Percentiles rank a stretch among this genome's conserved stretches.
Conservation (phyloP, 2,113 vertebrate genomes). For the Tympanuchus pallidicinctus region DNA sequence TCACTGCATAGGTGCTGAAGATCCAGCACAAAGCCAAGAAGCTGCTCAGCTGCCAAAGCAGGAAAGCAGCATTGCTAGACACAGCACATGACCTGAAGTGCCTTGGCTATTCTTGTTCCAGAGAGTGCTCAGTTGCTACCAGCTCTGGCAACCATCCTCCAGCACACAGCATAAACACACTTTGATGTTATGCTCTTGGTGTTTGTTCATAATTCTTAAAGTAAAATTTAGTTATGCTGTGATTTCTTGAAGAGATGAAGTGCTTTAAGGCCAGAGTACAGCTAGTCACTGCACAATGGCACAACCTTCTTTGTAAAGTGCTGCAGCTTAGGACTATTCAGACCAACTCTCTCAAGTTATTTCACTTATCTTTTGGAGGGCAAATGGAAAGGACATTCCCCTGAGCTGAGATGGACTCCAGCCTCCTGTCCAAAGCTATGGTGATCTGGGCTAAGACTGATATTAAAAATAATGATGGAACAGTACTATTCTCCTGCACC, state of each 20-base stretch:
- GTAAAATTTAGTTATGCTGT: background rate
- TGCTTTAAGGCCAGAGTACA: background rate
- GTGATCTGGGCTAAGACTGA: background rate
- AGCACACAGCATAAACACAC: background rate
- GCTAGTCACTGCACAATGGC: background rate
- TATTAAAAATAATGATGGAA: background rate
- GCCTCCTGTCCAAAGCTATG: background rate
- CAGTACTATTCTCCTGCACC: background rate
- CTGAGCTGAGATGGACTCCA: background rate
- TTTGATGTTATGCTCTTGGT: background rate
- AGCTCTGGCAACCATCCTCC: background rate
- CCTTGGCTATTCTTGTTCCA: accelerated
- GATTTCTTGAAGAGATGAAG: background rate
- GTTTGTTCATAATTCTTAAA: background rate
- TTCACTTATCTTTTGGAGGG: background rate
- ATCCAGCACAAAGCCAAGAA: background rate
- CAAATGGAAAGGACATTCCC: background rate
- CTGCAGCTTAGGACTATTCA: background rate
- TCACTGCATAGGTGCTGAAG: accelerated
- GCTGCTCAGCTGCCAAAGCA: background rate
- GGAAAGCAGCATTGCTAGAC: background rate
- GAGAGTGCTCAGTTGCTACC: background rate
- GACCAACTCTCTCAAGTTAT: background rate
- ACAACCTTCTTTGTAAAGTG: background rate
- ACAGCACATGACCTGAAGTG: background rate